Evolutionary conservation across 2,797 vertebrate genomes (phyloP).

Genomic region (Alca torda): DNA sequence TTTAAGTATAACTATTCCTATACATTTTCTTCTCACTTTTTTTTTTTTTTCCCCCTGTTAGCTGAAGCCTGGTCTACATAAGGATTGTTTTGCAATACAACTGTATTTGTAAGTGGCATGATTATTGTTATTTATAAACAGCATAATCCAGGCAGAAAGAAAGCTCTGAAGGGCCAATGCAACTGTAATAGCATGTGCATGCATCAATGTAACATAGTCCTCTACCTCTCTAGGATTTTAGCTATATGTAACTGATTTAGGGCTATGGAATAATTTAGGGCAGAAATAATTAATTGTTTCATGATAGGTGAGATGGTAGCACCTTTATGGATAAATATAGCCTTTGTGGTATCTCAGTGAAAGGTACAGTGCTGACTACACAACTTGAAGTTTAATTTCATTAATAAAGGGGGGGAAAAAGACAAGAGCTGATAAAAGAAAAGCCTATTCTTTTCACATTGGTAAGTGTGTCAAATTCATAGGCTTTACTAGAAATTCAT

Average conservation of each 20-base stretch:
- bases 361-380: background rate
- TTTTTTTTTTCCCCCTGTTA: background rate
- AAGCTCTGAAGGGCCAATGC: background rate
- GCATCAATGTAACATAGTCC: fast-evolving
- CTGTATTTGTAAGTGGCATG: background rate
- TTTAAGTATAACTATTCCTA: background rate
- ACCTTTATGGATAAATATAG: background rate
- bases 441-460: background rate
- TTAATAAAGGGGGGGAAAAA: background rate
- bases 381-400: background rate
- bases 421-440: background rate
- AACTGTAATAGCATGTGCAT: background rate
- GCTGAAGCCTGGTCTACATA: background rate
- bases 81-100: background rate
- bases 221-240: background rate
- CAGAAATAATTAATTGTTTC: background rate
- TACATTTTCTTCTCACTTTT: background rate
- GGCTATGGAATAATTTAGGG: background rate
- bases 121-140: background rate
- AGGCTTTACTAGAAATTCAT: background rate
- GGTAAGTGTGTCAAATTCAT: background rate
- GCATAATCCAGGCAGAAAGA: background rate
- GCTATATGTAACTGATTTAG: background rate
- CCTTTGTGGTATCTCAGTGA: background rate
- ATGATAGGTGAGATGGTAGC: background rate